Conservation (phyloP, 2,888 invertebrate genomes). For the Aphidius colemani region DNA sequence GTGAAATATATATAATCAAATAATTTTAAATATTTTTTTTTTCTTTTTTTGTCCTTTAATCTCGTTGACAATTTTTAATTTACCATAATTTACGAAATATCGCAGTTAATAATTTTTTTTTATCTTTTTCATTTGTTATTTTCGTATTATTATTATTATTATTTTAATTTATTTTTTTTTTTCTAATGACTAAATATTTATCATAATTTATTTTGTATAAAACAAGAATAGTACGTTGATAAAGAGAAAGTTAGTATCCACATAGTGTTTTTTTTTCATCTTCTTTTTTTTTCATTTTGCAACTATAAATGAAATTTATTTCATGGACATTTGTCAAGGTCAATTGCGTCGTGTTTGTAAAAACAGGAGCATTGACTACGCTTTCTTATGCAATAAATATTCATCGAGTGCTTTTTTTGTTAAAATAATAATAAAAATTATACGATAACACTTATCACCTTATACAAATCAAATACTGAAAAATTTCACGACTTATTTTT, state of each 20-base stretch:
- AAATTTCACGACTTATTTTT: slow-evolving; percentile 4
- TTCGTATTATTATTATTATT: slow-evolving; percentile 27
- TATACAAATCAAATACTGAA: slow-evolving; percentile 16
- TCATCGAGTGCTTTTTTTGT: background rate
- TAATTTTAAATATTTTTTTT: slow-evolving; percentile 29
- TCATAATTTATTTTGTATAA: slow-evolving; percentile 39
- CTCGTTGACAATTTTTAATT: slow-evolving; percentile 46
- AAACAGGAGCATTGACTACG: slow-evolving; percentile 43
- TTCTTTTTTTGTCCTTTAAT: slow-evolving; percentile 32
- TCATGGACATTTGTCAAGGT: slow-evolving; percentile 37
- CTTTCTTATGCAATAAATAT: slow-evolving; percentile 1
- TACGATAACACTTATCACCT: slow-evolving; percentile 7
- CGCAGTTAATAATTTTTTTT: background rate
- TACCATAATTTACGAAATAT: too few species aligned
- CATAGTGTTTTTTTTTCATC: too few species aligned
- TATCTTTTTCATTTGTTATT: slow-evolving; percentile 19
- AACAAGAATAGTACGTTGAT: slow-evolving; percentile 46
- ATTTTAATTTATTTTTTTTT: slow-evolving; percentile 21
- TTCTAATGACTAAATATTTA: slow-evolving; percentile 38
- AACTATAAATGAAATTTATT: slow-evolving; percentile 33
- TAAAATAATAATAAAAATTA: slow-evolving; percentile 5
- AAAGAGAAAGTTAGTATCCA: slow-evolving; percentile 33
- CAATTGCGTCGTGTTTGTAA: slow-evolving; percentile 38
- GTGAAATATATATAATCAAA: slow-evolving; percentile 34
- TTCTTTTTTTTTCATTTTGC: too few species aligned